A percentile compares a stretch with the other conserved stretches of the same genome.
Evolutionary conservation across 1,140 invertebrate genomes (phyloP).

Genomic region (Probaryconus sp.): DNA sequence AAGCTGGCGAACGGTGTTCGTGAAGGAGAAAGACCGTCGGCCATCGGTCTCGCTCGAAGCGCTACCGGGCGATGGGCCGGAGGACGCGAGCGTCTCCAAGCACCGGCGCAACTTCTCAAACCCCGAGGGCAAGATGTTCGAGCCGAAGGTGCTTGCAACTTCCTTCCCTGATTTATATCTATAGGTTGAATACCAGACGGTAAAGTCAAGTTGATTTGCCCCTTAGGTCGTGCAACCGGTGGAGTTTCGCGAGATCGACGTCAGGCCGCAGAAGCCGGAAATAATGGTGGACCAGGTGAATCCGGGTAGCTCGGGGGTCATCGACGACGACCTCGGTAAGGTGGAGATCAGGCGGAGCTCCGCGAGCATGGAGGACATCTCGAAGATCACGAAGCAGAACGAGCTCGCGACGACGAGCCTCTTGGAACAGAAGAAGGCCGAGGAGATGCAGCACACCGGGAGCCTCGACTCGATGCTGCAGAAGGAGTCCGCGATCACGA

Average conservation of each 20-base stretch:
- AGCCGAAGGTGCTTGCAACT: no score
- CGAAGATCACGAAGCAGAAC: conserved; percentile 74
- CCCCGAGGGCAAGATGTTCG: conserved; percentile 67
- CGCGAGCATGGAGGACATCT: conserved; percentile 77
- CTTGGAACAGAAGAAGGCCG: conserved; percentile 69
- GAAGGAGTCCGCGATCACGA: conserved; percentile 65
- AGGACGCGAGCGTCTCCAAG: conserved; percentile 52
- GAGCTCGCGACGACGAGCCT: conserved; percentile 65
- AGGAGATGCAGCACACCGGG: conserved; percentile 71
- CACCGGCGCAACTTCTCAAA: conserved; percentile 72
- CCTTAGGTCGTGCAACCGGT: conserved; percentile 23
- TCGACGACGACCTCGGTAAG: conserved; percentile 67
- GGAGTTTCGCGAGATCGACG: conserved; percentile 71
- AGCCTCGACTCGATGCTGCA: conserved; percentile 75
- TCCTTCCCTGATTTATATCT: no score
- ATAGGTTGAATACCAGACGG: no score
- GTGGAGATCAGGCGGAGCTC: conserved; percentile 75
- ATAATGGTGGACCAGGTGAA: conserved; percentile 67
- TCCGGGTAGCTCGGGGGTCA: conserved; percentile 59
- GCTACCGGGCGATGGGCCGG: conserved; percentile 62
- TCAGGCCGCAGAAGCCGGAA: conserved; percentile 66
- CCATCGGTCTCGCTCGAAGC: conserved; percentile 72
- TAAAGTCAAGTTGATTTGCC: no score
- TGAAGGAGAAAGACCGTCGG: conserved; percentile 69
- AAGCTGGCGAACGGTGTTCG: conserved; percentile 74